These are phyloP conservation scores for Phalacrocorax carbo DNA, from an alignment of 2,113 vertebrate genomes.

Conservation along the genomic window DNA sequence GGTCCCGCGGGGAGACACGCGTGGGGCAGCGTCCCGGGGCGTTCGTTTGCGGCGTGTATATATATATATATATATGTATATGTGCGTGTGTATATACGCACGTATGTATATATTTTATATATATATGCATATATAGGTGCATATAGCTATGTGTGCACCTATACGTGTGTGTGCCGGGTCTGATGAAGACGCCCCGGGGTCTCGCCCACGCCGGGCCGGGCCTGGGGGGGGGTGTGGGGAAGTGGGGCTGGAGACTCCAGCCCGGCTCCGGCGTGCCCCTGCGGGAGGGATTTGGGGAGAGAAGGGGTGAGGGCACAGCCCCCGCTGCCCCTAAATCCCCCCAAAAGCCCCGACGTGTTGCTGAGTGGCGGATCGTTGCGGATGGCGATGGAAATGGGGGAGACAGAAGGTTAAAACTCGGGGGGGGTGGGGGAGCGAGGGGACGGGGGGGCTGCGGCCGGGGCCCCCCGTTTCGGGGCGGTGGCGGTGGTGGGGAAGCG, in stretches of 20 bases:
- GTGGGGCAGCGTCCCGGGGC: too few species aligned
- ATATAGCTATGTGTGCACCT: too few species aligned
- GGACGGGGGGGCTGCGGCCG: background rate
- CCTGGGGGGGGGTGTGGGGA: too few species aligned
- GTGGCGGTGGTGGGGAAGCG: background rate
- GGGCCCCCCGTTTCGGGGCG: background rate
- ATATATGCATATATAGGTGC: too few species aligned
- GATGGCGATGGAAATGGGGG: background rate
- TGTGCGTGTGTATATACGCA: too few species aligned
- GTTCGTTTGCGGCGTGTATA: too few species aligned
- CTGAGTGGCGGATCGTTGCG: background rate
- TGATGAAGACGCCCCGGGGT: too few species aligned
- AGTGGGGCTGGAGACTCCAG: background rate
- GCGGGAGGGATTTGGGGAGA: background rate
- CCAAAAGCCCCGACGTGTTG: background rate
- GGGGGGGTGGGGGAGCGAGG: background rate
- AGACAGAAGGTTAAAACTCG: background rate
- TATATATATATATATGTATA: too few species aligned
- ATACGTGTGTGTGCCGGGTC: too few species aligned
- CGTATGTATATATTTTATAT: too few species aligned
- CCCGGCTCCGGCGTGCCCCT: background rate
- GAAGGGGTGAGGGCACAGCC: background rate
- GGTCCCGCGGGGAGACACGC: too few species aligned
- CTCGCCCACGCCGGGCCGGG: too few species aligned
- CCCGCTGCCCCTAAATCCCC: background rate